phyloP scores from a whole-genome alignment of 1,140 invertebrate species.

The Alviniconcha marisindica region DNA sequence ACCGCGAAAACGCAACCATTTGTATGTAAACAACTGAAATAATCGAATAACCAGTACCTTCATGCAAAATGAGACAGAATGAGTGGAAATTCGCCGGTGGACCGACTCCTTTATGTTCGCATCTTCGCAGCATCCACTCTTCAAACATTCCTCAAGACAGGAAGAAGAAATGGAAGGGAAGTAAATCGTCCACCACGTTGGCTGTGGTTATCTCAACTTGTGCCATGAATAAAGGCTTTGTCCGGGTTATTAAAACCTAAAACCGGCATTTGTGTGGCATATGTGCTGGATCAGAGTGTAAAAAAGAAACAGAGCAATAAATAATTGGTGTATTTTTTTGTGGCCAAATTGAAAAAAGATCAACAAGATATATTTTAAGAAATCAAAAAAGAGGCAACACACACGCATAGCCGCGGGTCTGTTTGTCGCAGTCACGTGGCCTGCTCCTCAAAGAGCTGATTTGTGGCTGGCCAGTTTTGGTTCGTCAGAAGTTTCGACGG shows the following conservation, averaged over 20 bases:
- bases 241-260: no score
- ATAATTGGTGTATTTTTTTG: not conserved
- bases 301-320: not conserved
- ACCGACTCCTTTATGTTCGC: slow-evolving; percentile 35
- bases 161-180: slow-evolving; percentile 22
- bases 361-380: not conserved
- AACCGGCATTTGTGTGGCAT: not conserved
- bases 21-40: not conserved
- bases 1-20: not conserved
- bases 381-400: no score
- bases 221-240: no score
- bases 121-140: slow-evolving; percentile 42
- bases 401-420: no score
- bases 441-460: no score
- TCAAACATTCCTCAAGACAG: slow-evolving; percentile 41
- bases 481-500: no score
- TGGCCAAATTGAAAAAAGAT: not conserved
- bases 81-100: slow-evolving; percentile 1
- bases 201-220: not conserved
- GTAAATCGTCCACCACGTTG: slow-evolving; percentile 26
- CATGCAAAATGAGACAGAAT: not conserved
- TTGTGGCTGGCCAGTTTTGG: no score
- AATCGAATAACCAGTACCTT: not conserved
- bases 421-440: no score
- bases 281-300: not conserved